phyloP scores from a whole-genome alignment of 2,797 vertebrate genomes.

The Micromesistius poutassou region DNA sequence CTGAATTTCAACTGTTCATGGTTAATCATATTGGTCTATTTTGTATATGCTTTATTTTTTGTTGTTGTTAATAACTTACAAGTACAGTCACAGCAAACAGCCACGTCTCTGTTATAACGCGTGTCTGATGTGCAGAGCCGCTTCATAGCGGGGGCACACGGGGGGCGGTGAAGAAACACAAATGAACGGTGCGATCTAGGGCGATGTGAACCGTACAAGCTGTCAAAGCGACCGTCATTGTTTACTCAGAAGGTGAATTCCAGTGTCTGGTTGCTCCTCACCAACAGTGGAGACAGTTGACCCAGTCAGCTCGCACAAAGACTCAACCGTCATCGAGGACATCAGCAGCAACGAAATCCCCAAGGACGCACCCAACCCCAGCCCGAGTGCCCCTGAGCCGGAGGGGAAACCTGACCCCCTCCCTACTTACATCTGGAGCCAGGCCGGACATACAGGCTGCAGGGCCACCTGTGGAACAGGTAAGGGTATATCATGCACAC shows the following conservation, averaged over 20 bases:
- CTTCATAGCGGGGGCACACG: background rate
- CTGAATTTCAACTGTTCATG: background rate
- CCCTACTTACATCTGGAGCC: slow-evolving; percentile 59
- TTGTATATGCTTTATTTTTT: no score
- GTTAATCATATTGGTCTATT: background rate
- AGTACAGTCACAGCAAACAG: background rate
- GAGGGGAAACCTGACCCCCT: slow-evolving; percentile 3
- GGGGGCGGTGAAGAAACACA: background rate
- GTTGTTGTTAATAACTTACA: no score
- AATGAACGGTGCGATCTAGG: background rate
- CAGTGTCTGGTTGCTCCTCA: background rate
- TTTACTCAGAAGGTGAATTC: background rate
- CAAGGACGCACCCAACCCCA: slow-evolving; percentile 37
- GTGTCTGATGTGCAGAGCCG: background rate
- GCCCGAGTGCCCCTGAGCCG: slow-evolving; percentile 41
- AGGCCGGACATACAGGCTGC: slow-evolving; percentile 51
- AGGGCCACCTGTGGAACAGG: slow-evolving; percentile 70
- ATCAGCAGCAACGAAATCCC: slow-evolving; percentile 42
- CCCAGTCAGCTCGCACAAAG: slow-evolving; percentile 24
- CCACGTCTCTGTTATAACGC: background rate
- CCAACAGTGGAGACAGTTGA: slow-evolving; percentile 33
- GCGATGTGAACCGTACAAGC: background rate
- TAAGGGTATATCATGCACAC: slow-evolving; percentile 33
- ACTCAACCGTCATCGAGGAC: slow-evolving; percentile 15
- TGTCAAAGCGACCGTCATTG: background rate